A percentile compares a stretch with the other conserved stretches of the same genome.
Evolutionary conservation across 2,113 vertebrate genomes (phyloP).

Genomic region (Ceuthmochares aereus): DNA sequence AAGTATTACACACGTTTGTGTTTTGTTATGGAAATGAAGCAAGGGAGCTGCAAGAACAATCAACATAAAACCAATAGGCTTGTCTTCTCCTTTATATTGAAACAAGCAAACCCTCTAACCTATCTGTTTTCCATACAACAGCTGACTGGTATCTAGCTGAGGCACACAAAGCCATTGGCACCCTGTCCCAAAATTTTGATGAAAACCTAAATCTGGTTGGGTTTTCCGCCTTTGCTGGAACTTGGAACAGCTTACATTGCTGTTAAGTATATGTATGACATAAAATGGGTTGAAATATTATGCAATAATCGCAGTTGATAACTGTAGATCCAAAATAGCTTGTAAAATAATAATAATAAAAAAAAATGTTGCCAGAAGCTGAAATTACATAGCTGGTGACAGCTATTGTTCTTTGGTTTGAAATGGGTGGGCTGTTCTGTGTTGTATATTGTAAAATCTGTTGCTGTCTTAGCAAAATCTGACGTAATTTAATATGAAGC

Average conservation of each 20-base stretch:
- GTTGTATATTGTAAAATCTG: slow-evolving; percentile 19
- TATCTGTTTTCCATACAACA: background rate
- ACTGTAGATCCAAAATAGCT: slow-evolving; percentile 34
- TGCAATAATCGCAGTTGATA: slow-evolving; percentile 3
- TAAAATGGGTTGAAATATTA: slow-evolving; percentile 20
- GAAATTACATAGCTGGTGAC: slow-evolving; percentile 32
- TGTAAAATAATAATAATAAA: slow-evolving; percentile 53
- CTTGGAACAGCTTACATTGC: background rate
- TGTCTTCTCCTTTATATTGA: background rate
- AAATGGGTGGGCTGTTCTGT: slow-evolving; percentile 21
- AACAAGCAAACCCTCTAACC: background rate
- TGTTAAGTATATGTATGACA: background rate
- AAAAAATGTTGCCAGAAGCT: slow-evolving; percentile 50
- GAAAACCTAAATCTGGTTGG: background rate
- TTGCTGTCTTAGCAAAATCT: slow-evolving; percentile 7
- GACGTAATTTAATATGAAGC: slow-evolving; percentile 6
- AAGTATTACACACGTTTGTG: accelerated
- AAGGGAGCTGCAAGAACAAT: background rate
- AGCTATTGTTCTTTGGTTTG: slow-evolving; percentile 23
- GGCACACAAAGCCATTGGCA: accelerated
- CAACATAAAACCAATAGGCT: background rate
- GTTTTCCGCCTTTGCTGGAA: background rate
- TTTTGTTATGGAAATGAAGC: background rate
- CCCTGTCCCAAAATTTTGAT: background rate
- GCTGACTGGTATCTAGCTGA: background rate